Evolutionary conservation across 2,113 vertebrate genomes (phyloP).

Genomic region (Phrynosoma blainvillii): DNA sequence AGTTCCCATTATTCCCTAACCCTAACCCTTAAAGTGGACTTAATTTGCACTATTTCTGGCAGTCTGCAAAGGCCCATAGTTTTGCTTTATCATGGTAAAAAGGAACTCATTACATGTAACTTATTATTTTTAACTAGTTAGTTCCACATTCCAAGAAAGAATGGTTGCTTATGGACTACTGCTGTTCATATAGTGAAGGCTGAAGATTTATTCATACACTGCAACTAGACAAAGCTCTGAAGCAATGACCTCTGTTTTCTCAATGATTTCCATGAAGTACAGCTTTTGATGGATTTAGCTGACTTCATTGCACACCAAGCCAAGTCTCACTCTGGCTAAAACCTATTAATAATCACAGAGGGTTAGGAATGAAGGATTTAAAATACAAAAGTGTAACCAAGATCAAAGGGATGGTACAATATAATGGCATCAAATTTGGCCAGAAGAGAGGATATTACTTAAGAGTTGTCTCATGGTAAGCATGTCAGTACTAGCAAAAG

Average conservation of each 20-base stretch:
- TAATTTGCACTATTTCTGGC: no score
- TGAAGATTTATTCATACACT: constrained; percentile 5
- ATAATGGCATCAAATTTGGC: neutral
- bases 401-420: constrained; percentile 6
- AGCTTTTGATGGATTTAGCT: constrained; percentile 20
- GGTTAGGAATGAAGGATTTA: constrained; percentile 15
- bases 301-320: constrained; percentile 13
- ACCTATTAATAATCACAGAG: constrained; percentile 16
- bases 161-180: neutral
- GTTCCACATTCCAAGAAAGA: neutral
- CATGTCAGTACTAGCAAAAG: neutral
- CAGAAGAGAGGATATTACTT: neutral
- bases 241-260: constrained; percentile 18
- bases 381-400: constrained; percentile 12
- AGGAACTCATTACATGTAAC: neutral
- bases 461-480: neutral
- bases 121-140: neutral
- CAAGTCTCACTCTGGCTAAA: constrained; percentile 17
- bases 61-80: no score
- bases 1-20: no score
- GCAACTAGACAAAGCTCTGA: neutral
- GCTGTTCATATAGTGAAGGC: neutral
- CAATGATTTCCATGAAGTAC: constrained; percentile 29
- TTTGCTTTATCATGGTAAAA: neutral
- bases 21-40: no score